These are phyloP conservation scores for Acrocyrtus sp. DNA, from an alignment of 2,888 invertebrate genomes.

Conservation along the genomic window DNA sequence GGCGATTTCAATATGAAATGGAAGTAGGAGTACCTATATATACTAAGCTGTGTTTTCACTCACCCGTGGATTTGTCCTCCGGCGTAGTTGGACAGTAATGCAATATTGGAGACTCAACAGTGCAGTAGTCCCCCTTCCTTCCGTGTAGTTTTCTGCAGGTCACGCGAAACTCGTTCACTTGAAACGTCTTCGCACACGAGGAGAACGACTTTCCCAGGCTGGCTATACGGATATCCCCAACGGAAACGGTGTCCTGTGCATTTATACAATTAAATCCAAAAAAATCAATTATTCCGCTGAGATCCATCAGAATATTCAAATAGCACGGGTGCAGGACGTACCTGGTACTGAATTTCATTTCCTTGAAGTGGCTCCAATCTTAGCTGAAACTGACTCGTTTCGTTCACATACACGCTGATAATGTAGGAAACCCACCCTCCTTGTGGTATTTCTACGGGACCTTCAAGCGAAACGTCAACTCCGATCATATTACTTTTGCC, in stretches of 20 bases:
- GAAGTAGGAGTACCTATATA: too few relatives aligned
- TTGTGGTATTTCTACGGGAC: conserved; percentile 53
- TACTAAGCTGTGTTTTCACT: too few relatives aligned
- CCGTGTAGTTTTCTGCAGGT: conserved; percentile 55
- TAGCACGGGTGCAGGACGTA: conserved; percentile 9
- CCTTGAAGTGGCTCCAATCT: conserved; percentile 48
- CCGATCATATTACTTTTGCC: conserved; percentile 10
- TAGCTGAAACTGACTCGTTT: conserved; percentile 50
- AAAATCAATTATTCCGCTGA: neutral
- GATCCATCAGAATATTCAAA: conserved; percentile 18
- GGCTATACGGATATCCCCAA: conserved; percentile 57
- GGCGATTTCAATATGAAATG: too few relatives aligned
- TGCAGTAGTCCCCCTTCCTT: conserved; percentile 57
- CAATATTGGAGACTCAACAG: conserved; percentile 55
- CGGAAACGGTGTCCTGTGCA: conserved; percentile 54
- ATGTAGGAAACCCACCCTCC: conserved; percentile 54
- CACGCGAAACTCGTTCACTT: conserved; percentile 50
- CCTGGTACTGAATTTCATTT: conserved; percentile 53
- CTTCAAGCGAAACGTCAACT: conserved; percentile 39
- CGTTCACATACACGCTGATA: conserved; percentile 51
- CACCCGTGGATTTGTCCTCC: conserved; percentile 1
- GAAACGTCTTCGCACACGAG: conserved; percentile 45
- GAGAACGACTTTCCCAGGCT: conserved; percentile 47
- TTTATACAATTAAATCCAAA: conserved; percentile 28
- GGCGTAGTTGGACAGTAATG: conserved; percentile 39